Evolutionary conservation across 2,888 invertebrate genomes (phyloP), one percentile per base, ranked within the genome.

Genomic region (Mesopsocus fuscifrons): DNA sequence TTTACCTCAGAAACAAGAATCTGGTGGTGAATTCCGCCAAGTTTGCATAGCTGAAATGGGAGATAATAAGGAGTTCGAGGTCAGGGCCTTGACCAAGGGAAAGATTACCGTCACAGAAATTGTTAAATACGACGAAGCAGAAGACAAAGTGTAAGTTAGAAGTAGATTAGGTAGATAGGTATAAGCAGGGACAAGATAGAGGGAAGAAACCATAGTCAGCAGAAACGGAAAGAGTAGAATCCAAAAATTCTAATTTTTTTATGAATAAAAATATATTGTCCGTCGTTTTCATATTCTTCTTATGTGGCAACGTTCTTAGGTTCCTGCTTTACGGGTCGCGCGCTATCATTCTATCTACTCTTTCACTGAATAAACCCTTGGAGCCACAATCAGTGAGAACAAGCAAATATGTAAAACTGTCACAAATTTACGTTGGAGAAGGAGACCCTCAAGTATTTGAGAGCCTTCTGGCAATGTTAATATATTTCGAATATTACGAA

Each of bases 101-200:
- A 67, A 68, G 49, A 68, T 68, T 38, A 72, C 73, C 0, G 74
- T 77, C 0, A 64, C 64, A 1, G 59, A 60, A 13, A 64, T 78
- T 46, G 61, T 70, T 32, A 74, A 74, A 2, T 78, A 76, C 66
- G 70, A 77, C 51, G 63, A 72, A 50, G 56, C 52, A 1, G 64
- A 61, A 0, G 63, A 71, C 47, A 64, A 67, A 18, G 62, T 77
- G 63, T 78, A 55, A 64, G 62, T 57, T 45, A 23, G 16, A 3
- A 5, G 11, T 26, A 41, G n/a, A n/a, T n/a, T n/a, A n/a, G 35
- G 35, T 35, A 35, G n/a, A n/a, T n/a, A n/a, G n/a, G n/a, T n/a
- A n/a, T n/a, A n/a, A n/a, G n/a, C n/a, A n/a, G n/a, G n/a, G n/a
- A n/a, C n/a, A n/a, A n/a, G n/a, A n/a, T n/a, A n/a, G n/a, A n/a